Evolutionary conservation across 2,113 vertebrate species (phyloP).

Genomic region (Periophthalmodon schlosseri): DNA sequence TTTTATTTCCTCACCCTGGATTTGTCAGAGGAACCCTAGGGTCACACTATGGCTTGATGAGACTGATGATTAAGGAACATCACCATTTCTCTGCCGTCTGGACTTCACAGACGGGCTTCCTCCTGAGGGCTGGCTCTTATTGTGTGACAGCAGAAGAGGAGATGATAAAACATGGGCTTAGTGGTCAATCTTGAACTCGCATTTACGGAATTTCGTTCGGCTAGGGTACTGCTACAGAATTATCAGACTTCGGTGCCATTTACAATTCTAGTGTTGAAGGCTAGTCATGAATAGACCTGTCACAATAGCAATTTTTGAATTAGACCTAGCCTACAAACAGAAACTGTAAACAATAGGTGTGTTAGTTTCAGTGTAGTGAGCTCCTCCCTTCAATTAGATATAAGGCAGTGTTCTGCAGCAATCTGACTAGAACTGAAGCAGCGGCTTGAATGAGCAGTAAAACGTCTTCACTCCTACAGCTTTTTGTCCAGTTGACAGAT

Average conservation of each 20-base stretch:
- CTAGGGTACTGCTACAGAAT: not conserved
- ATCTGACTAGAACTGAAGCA: too few species aligned
- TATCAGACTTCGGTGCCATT: too few species aligned
- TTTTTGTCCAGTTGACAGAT: too few species aligned
- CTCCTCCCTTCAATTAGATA: too few species aligned
- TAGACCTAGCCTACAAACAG: too few species aligned
- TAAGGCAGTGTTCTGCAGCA: too few species aligned
- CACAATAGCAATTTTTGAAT: not conserved
- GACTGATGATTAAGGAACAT: constrained; percentile 5
- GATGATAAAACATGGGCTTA: not conserved
- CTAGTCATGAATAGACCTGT: not conserved
- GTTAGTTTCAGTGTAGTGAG: too few species aligned
- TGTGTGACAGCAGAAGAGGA: not conserved
- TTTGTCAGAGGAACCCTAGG: constrained; percentile 18
- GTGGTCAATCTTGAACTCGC: not conserved
- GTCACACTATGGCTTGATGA: constrained; percentile 4
- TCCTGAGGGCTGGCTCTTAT: not conserved
- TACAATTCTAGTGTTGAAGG: too few species aligned
- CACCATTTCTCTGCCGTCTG: not conserved
- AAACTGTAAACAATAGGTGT: too few species aligned
- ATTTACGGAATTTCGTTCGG: not conserved
- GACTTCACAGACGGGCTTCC: not conserved
- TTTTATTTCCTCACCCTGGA: constrained; percentile 26
- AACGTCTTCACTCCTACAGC: too few species aligned
- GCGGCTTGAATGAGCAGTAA: too few species aligned